phyloP scores from a whole-genome alignment of 2,888 invertebrate species.

The Carcina quercana region DNA sequence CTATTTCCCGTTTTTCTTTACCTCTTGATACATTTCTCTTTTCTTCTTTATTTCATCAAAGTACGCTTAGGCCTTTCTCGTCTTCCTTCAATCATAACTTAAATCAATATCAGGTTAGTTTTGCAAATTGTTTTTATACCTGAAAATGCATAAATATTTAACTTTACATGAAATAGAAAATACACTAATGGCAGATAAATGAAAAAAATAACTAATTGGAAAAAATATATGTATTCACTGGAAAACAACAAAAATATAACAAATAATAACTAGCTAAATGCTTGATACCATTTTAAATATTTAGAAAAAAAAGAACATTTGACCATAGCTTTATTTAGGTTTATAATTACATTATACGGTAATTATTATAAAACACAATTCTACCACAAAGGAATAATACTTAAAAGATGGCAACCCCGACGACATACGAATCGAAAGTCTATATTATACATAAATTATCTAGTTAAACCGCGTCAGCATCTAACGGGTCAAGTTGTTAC shows the following conservation, averaged over 20 bases:
- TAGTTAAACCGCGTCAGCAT: background rate
- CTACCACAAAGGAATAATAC: background rate
- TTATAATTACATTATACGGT: too few relatives aligned
- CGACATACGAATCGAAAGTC: background rate
- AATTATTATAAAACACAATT: conserved; percentile 1
- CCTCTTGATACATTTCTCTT: too few relatives aligned
- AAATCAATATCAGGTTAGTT: background rate
- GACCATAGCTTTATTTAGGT: too few relatives aligned
- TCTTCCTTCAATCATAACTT: background rate
- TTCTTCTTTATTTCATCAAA: too few relatives aligned
- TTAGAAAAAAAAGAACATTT: conserved; percentile 4
- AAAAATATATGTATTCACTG: conserved; percentile 50
- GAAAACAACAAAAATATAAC: conserved; percentile 9
- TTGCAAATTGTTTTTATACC: background rate
- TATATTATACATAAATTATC: background rate
- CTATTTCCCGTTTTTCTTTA: too few relatives aligned
- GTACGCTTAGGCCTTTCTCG: background rate
- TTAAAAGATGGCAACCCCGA: background rate
- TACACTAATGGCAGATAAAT: conserved; percentile 7
- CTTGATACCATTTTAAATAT: conserved; percentile 2
- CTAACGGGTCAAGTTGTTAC: too few relatives aligned
- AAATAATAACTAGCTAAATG: conserved; percentile 9
- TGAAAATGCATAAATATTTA: background rate
- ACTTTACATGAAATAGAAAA: background rate
- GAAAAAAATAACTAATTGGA: conserved; percentile 29